Evolutionary conservation across 2,113 vertebrate genomes (phyloP).

Genomic region (Catagonus wagneri): DNA sequence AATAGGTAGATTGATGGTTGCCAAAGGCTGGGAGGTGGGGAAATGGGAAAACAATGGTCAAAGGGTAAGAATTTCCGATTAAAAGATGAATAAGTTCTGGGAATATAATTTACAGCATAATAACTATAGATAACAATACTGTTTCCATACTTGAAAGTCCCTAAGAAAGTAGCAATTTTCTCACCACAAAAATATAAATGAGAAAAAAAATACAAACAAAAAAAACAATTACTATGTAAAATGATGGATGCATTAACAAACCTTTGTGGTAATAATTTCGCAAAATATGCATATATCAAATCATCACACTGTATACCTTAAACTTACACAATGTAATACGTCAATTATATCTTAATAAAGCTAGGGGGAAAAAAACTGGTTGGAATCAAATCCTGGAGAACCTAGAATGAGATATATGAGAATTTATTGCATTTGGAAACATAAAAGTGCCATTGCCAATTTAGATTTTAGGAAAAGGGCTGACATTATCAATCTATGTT

Average conservation of each 20-base stretch:
- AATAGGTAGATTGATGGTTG: neutral
- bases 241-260: neutral
- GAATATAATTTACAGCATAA: neutral
- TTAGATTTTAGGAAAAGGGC: neutral
- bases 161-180: neutral
- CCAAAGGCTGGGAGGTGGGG: neutral
- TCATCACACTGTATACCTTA: neutral
- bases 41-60: neutral
- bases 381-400: neutral
- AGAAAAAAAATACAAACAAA: neutral
- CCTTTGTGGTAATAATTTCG: neutral
- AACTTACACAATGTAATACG: neutral
- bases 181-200: neutral
- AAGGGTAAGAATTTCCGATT: neutral
- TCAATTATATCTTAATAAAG: neutral
- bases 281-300: neutral
- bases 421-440: conserved; percentile 24
- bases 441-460: neutral
- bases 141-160: neutral
- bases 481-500: neutral
- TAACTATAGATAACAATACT: neutral
- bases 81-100: neutral
- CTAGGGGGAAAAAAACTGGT: neutral
- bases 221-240: neutral
- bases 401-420: neutral